Percentiles rank a stretch among this genome's conserved stretches.
phyloP scores from a whole-genome alignment of 2,888 invertebrate genomes.

The Troides aeacus region DNA sequence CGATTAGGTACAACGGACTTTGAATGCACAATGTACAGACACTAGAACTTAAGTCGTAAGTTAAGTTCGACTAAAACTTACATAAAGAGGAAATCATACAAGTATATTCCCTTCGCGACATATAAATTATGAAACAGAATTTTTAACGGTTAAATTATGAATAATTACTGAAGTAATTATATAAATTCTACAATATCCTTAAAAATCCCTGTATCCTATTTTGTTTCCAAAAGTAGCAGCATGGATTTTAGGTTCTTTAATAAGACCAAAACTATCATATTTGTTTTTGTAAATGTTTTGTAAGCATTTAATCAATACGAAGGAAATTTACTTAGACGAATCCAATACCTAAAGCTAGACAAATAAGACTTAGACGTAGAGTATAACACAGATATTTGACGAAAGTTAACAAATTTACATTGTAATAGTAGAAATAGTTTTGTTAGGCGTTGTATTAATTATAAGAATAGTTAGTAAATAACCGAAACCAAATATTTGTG shows the following conservation, averaged over 20 bases:
- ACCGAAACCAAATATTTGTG: too few relatives aligned
- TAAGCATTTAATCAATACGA: not conserved
- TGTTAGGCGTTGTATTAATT: slow-evolving; percentile 2
- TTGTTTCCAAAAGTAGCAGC: too few relatives aligned
- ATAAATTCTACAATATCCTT: too few relatives aligned
- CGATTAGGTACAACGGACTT: slow-evolving; percentile 73
- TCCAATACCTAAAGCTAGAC: slow-evolving; percentile 36
- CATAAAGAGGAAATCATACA: not conserved
- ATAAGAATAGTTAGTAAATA: slow-evolving; percentile 5
- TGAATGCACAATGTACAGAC: slow-evolving; percentile 46
- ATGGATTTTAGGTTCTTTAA: too few relatives aligned
- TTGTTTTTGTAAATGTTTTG: too few relatives aligned
- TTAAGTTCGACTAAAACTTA: slow-evolving; percentile 4
- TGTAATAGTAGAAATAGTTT: slow-evolving; percentile 36
- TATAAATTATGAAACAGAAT: not conserved
- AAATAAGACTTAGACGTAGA: slow-evolving; percentile 54
- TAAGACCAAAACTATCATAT: too few relatives aligned
- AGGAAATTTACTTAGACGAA: slow-evolving; percentile 16
- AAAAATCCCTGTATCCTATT: too few relatives aligned
- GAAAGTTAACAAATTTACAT: slow-evolving; percentile 52
- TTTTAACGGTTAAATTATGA: too few relatives aligned
- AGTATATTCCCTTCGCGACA: slow-evolving; percentile 1
- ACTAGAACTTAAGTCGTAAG: slow-evolving; percentile 26
- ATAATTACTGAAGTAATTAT: too few relatives aligned
- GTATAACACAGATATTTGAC: slow-evolving; percentile 73